Percentiles rank a stretch among this genome's conserved stretches.
These are phyloP conservation scores for Mastacembelus armatus DNA, from an alignment of 2,797 vertebrate species.

Conservation along the genomic window DNA sequence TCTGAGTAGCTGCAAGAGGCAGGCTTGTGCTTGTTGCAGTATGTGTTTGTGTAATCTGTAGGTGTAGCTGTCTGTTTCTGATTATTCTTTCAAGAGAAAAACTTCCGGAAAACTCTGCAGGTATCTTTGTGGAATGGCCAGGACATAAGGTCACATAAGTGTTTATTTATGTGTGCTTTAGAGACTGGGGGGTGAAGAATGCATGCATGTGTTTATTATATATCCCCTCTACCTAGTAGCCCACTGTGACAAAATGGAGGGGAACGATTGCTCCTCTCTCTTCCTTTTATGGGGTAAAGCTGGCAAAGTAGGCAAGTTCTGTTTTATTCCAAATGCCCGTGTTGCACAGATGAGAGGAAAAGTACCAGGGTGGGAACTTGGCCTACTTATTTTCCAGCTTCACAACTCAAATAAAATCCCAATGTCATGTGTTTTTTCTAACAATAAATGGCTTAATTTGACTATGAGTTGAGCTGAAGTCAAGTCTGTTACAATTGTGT, in stretches of 20 bases:
- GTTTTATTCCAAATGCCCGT: slow-evolving; percentile 44
- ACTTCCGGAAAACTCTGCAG: slow-evolving; percentile 48
- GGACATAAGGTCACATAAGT: slow-evolving; percentile 39
- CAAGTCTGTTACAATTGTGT: background rate
- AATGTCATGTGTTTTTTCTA: background rate
- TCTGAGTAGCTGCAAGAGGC: slow-evolving; percentile 47
- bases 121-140: slow-evolving; percentile 51
- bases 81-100: slow-evolving; percentile 44
- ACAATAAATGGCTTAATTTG: background rate
- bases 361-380: slow-evolving; percentile 31
- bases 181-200: slow-evolving; percentile 69
- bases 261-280: slow-evolving; percentile 16
- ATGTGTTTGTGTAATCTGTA: slow-evolving; percentile 50
- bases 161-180: slow-evolving; percentile 55
- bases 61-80: slow-evolving; percentile 50
- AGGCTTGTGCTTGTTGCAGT: slow-evolving; percentile 65
- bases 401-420: background rate
- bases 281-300: slow-evolving; percentile 67
- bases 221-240: slow-evolving; percentile 35
- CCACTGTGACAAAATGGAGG: slow-evolving; percentile 49
- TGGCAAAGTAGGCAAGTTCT: slow-evolving; percentile 48
- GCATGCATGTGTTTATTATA: slow-evolving; percentile 65
- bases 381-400: slow-evolving; percentile 17
- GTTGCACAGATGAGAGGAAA: slow-evolving; percentile 29
- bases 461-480: background rate